Conservation (phyloP, 2,888 invertebrate species). For the Labia minor region DNA sequence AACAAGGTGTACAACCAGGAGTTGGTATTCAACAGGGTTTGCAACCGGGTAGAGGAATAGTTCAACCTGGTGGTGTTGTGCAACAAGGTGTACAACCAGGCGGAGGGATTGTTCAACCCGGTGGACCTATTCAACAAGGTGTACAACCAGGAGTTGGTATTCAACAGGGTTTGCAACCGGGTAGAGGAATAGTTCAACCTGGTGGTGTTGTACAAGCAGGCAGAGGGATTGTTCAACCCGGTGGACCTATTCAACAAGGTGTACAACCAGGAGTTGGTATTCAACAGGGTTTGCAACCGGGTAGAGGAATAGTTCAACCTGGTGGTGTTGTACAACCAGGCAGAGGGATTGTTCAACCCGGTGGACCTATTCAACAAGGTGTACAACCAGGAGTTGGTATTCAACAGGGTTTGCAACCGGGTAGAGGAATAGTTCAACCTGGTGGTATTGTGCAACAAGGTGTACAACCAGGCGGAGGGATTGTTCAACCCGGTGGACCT, state of each 20-base stretch:
- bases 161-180: constrained; percentile 22
- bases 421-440: constrained; percentile 19
- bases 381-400: constrained; percentile 16
- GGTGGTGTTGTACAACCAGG: constrained; percentile 18
- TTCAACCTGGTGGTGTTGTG: constrained; percentile 24
- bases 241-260: constrained; percentile 5
- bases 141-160: constrained; percentile 20
- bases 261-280: constrained; percentile 5
- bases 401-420: neutral
- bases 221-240: constrained; percentile 23
- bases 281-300: constrained; percentile 9
- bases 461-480: constrained; percentile 20
- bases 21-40: constrained; percentile 17
- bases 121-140: constrained; percentile 24
- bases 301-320: constrained; percentile 5
- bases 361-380: constrained; percentile 15
- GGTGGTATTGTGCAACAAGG: neutral
- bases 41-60: constrained; percentile 24
- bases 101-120: neutral
- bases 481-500: constrained; percentile 23
- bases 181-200: constrained; percentile 20
- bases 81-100: constrained; percentile 24
- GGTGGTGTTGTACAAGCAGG: constrained; percentile 24
- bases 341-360: constrained; percentile 20
- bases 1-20: constrained; percentile 23